phyloP scores from a whole-genome alignment of 2,113 vertebrate species.

The Cisticola juncidis region DNA sequence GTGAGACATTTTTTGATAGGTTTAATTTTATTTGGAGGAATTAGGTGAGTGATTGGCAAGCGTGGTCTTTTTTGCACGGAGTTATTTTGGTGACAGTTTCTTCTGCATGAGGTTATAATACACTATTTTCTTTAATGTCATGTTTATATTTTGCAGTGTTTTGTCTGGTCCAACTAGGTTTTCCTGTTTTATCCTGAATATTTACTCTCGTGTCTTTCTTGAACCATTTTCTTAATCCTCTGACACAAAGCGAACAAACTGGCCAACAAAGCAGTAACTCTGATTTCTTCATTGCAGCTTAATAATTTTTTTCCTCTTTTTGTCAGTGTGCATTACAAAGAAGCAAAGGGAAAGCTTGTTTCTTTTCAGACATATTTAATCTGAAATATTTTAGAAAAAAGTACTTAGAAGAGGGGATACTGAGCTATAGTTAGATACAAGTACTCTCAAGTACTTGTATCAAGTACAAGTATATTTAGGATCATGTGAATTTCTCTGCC shows the following conservation, averaged over 20 bases:
- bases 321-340: not conserved
- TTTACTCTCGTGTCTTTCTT: not conserved
- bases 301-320: not conserved
- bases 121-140: not conserved
- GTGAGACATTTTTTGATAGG: rapidly evolving
- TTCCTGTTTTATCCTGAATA: not conserved
- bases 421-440: not conserved
- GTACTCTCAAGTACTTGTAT: not conserved
- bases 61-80: not conserved
- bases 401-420: not conserved
- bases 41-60: not conserved
- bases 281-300: not conserved
- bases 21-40: not conserved
- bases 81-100: not conserved
- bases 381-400: not conserved
- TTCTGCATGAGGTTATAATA: not conserved
- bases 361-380: not conserved
- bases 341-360: not conserved
- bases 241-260: not conserved
- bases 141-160: not conserved
- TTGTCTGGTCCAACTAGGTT: not conserved
- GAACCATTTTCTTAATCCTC: not conserved
- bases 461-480: not conserved
- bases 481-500: not conserved
- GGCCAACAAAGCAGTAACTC: not conserved